These are phyloP conservation scores for Asarcornis scutulata DNA, from an alignment of 2,113 vertebrate species.

Conservation along the genomic window DNA sequence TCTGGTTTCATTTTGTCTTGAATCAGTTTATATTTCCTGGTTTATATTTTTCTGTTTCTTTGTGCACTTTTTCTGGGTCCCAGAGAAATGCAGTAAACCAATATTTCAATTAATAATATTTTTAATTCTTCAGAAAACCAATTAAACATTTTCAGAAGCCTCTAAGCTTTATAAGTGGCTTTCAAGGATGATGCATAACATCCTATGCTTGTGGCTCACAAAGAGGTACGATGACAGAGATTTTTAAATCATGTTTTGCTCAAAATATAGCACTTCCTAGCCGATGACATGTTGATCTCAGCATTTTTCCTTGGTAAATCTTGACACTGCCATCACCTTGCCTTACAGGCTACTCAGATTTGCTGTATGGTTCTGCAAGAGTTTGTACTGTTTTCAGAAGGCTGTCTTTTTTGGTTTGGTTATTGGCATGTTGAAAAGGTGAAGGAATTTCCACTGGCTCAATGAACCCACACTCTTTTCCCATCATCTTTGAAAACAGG, in stretches of 20 bases:
- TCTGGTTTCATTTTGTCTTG: not conserved
- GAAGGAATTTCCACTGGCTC: not conserved
- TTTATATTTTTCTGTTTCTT: slow-evolving; percentile 8
- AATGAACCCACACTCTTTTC: not conserved
- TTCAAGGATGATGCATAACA: not conserved
- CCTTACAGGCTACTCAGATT: not conserved
- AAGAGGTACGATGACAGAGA: not conserved
- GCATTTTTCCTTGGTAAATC: not conserved
- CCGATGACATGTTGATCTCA: not conserved
- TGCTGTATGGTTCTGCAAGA: not conserved
- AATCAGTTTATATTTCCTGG: not conserved
- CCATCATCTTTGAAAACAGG: not conserved
- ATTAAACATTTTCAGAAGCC: not conserved
- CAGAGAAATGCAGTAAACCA: not conserved
- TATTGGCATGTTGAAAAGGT: not conserved
- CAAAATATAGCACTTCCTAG: not conserved
- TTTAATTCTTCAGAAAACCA: not conserved
- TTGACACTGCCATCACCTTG: accelerated
- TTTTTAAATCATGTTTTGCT: not conserved
- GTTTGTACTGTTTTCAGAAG: not conserved
- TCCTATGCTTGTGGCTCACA: not conserved
- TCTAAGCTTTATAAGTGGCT: not conserved
- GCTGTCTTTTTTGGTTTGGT: not conserved
- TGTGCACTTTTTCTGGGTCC: not conserved
- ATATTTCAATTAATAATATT: not conserved